Conservation (phyloP, 2,113 vertebrate genomes). For the Percina caprodes region DNA sequence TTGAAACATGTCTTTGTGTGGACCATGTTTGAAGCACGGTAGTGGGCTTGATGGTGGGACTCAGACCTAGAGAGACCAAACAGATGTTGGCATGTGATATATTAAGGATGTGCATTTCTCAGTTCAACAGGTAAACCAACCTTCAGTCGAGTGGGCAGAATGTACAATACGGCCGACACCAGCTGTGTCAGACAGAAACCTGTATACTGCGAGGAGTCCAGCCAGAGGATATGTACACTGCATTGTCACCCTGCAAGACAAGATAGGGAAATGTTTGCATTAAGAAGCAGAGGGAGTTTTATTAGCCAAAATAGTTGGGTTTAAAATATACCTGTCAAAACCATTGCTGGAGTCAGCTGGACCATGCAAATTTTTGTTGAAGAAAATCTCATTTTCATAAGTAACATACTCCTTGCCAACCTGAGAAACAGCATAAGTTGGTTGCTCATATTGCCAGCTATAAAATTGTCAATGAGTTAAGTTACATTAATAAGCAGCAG, state of each 20-base stretch:
- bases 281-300: too few relatives aligned
- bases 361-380: conserved; percentile 14
- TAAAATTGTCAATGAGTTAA: neutral
- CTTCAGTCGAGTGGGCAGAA: neutral
- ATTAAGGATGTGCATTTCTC: neutral
- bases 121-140: neutral
- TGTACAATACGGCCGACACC: conserved; percentile 50
- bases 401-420: conserved; percentile 57
- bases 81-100: too few relatives aligned
- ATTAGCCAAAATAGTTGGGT: neutral
- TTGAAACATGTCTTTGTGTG: too few relatives aligned
- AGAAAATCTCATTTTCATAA: conserved; percentile 80
- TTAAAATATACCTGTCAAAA: conserved; percentile 52
- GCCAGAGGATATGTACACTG: conserved; percentile 68
- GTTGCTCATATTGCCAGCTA: fast-evolving
- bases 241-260: conserved; percentile 60
- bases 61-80: neutral
- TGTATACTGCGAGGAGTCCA: conserved; percentile 57
- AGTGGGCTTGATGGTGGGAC: neutral
- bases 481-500: neutral
- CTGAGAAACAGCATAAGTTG: conserved; percentile 47
- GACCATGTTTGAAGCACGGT: too few relatives aligned
- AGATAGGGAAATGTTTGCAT: neutral
- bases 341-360: conserved; percentile 53
- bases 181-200: conserved; percentile 64